Evolutionary conservation across 2,888 invertebrate species (phyloP), one percentile per base, ranked within the genome.

Genomic region (Tortrix viridana): DNA sequence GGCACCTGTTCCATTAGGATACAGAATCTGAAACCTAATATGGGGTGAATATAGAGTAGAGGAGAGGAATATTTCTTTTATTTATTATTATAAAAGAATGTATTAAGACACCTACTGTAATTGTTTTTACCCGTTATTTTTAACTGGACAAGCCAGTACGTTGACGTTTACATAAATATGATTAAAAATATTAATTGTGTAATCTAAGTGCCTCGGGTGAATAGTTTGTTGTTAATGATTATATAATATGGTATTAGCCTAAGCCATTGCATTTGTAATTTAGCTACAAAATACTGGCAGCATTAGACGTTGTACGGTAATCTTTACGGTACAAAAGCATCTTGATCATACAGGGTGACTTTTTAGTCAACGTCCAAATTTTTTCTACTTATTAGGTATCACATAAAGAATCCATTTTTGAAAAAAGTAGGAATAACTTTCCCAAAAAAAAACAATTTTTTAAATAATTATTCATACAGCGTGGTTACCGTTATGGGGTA

Each of bases 261-360:
- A 90, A 91, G 89, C 82, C 75, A 78, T 65, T 85, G 88, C 86
- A 89, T 89, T 90, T 89, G 76, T 86, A 81, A 81, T 83, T 74
- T 81, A 82, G 81, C 77, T 76, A 44, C 67, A 74, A 61, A 72
- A 82, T 88, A 85, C 88, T 89, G 89, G 85, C 84, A 72, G 69
- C 56, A 38, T 46, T 54, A 26, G 19, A 52, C 4, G 18, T 37
- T 52, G 37, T 57, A 41, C 46, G 52, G 46, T 19, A 47, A 22
- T 50, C 20, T 47, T 16, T 52, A 23, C 7, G 48, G 23, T 6
- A 3, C 5, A 23, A 26, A 26, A 22, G 26, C 7, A 48, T 22
- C 22, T 22, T 22, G 22, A n/a, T n/a, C n/a, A n/a, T n/a, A n/a
- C n/a, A n/a, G n/a, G n/a, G n/a, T n/a, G n/a, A n/a, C n/a, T n/a